phyloP scores from a whole-genome alignment of 2,888 invertebrate species.

The Oasisia sp. region DNA sequence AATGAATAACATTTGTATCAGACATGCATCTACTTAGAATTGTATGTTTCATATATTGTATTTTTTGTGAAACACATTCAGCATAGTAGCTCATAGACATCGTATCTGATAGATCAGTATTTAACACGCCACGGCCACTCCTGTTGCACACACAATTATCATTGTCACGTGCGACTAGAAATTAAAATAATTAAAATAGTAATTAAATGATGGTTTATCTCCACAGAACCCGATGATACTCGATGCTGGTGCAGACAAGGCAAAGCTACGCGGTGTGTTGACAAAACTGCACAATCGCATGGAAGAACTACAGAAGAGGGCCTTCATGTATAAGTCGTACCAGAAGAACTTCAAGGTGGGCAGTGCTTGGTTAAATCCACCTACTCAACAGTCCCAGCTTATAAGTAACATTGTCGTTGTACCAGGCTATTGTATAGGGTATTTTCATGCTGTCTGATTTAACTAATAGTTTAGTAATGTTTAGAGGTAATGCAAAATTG shows the following conservation, averaged over 20 bases:
- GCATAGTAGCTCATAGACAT: neutral
- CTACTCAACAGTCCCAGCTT: too few relatives aligned
- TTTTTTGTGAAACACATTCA: neutral
- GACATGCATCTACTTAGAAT: neutral
- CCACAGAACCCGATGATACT: slow-evolving; percentile 80
- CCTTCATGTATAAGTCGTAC: slow-evolving; percentile 80
- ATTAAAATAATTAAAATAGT: neutral
- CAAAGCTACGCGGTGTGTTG: slow-evolving; percentile 73
- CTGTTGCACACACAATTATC: too few relatives aligned
- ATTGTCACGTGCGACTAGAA: neutral
- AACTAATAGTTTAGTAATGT: too few relatives aligned
- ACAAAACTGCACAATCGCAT: slow-evolving; percentile 75
- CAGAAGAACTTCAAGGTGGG: slow-evolving; percentile 85
- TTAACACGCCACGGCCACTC: too few relatives aligned
- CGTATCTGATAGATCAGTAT: too few relatives aligned
- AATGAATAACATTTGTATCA: neutral
- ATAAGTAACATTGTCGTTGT: too few relatives aligned
- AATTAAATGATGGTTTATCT: neutral
- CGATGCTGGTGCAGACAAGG: slow-evolving; percentile 77
- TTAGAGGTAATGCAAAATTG: too few relatives aligned
- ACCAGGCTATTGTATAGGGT: too few relatives aligned
- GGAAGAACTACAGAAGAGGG: slow-evolving; percentile 74
- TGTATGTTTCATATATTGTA: too few relatives aligned
- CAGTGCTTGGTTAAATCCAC: neutral
- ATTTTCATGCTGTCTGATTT: too few relatives aligned